Percentiles rank a stretch among this genome's conserved stretches.
phyloP scores from a whole-genome alignment of 2,113 vertebrate species.

The Phalacrocorax carbo region DNA sequence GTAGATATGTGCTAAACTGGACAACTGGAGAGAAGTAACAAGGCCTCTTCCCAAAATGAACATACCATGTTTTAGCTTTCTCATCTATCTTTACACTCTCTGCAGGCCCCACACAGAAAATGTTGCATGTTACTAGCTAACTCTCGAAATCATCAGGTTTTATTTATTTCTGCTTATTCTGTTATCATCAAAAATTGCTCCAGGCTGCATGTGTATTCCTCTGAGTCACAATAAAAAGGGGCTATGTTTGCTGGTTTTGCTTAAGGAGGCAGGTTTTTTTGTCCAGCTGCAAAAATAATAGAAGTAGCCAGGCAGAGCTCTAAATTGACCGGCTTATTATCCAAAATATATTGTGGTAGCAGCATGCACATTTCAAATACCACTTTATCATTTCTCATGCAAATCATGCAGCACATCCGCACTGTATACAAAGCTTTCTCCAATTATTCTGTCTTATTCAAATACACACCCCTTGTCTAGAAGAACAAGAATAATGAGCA shows the following conservation, averaged over 20 bases:
- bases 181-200: background rate
- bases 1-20: background rate
- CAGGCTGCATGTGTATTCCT: background rate
- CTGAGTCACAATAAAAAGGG: background rate
- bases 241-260: background rate
- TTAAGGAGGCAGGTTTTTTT: background rate
- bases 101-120: background rate
- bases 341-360: background rate
- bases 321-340: constrained; percentile 30
- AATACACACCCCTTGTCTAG: background rate
- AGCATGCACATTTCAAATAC: background rate
- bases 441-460: constrained; percentile 47
- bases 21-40: background rate
- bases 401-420: background rate
- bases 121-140: background rate
- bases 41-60: background rate
- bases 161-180: constrained; percentile 8
- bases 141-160: background rate
- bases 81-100: background rate
- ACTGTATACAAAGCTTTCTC: background rate
- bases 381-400: background rate
- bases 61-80: background rate
- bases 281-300: background rate
- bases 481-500: constrained; percentile 22
- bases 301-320: background rate